Base-by-base conservation (phyloP, 2,888 invertebrate species). In the Lutraria lutraria region DNA sequence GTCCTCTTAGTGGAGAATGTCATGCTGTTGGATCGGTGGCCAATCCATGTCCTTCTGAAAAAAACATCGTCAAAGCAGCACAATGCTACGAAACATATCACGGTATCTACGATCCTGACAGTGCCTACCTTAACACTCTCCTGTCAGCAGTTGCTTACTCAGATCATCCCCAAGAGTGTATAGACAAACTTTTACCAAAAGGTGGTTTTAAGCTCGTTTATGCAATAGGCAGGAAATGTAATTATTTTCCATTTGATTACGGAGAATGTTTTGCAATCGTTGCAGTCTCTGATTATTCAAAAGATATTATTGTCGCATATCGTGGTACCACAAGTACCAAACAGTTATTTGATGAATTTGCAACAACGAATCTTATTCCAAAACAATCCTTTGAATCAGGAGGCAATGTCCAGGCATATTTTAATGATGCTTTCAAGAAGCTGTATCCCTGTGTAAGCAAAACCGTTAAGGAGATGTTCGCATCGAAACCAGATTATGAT, bases 341-440 rank as follows among this genome's bases (percentile, higher is more conserved):
- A 13, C 85, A 85, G 54, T 19, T 91, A 13, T 21, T 68, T 19
- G 88, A 91, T 56, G 63, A 88, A 25, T 21, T 91, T 8, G 21
- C 79, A 13, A 82, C 88, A 4, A 54, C 34, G 15, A 79, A n/a
- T n/a, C n/a, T 84, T 3, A 25, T 79, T 29, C 85, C 85, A 8
- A 85, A 80, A 34, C 43, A 25, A 25, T 21, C 43, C 10, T 88
- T 86, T 53, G n/a, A 63, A n/a, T 80, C 52, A 1, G 91, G 91
- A 0, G 91, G 91, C 2, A 43, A 29, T 6, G 89, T 89, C 16
- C 90, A 91, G 34, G 21, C 19, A 15, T 91, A 91, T 84, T 91
- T n/a, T 68, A 52, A 76, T 13, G 80, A 87, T 54, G 91, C 90
- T 8, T 81, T 81, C 52, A 79, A 87, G 21, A 82, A 87, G 34